phyloP scores from a whole-genome alignment of 2,113 vertebrate species.

The Ciconia stormi region DNA sequence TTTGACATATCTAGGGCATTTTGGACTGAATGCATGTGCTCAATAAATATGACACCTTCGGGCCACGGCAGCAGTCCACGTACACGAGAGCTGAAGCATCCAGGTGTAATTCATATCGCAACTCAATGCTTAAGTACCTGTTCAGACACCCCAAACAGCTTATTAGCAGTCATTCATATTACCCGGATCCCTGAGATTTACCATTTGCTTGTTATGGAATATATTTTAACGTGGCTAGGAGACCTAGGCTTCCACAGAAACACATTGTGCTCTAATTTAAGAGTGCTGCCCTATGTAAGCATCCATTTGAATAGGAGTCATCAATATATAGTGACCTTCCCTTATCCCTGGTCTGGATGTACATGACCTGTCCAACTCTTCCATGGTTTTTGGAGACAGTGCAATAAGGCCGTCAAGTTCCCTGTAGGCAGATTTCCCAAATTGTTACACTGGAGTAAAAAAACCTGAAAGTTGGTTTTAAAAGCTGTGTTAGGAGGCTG shows the following conservation, averaged over 20 bases:
- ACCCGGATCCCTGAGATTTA: not conserved
- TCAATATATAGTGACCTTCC: not conserved
- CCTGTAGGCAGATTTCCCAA: not conserved
- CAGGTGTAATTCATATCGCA: not conserved
- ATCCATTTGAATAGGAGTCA: not conserved
- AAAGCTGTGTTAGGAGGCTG: not conserved
- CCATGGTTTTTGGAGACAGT: not conserved
- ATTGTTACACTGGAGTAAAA: not conserved
- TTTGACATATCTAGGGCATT: not conserved
- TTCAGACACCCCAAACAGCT: not conserved
- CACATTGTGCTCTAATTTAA: not conserved
- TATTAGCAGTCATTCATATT: not conserved
- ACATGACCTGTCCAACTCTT: not conserved
- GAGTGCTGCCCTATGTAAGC: not conserved
- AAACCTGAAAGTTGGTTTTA: not conserved
- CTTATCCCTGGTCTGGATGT: not conserved
- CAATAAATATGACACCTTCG: not conserved
- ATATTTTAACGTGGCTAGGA: not conserved
- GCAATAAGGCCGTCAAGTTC: not conserved
- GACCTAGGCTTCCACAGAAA: not conserved
- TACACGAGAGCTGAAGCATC: not conserved
- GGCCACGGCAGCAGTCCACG: not conserved
- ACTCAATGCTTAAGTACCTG: not conserved
- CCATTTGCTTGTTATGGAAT: not conserved
- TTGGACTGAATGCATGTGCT: not conserved